These are phyloP conservation scores for Drosophila kanapiae DNA, from an alignment of 1,140 invertebrate species.

Conservation along the genomic window DNA sequence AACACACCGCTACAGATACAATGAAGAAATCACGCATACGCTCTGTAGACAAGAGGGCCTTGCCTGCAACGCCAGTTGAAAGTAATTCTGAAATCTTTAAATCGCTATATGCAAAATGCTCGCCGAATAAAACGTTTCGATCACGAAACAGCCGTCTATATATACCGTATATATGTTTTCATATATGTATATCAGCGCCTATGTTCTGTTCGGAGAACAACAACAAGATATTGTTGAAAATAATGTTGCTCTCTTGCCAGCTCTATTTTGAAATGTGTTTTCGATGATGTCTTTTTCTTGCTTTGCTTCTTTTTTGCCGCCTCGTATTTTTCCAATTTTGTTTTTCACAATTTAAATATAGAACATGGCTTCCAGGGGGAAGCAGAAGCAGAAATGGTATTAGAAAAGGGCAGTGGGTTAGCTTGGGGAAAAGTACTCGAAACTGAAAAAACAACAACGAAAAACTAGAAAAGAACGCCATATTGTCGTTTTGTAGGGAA, in stretches of 20 bases:
- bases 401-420: conserved; percentile 36
- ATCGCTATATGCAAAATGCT: conserved; percentile 24
- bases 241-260: conserved; percentile 22
- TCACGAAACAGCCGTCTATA: conserved; percentile 45
- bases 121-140: conserved; percentile 50
- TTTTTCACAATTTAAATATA: conserved; percentile 67
- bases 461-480: background rate
- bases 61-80: conserved; percentile 58
- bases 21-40: conserved; percentile 18
- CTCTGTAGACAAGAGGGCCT: conserved; percentile 14
- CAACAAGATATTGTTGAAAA: conserved; percentile 50
- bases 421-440: background rate
- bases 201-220: conserved; percentile 42
- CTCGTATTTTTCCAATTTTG: conserved; percentile 36
- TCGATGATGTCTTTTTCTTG: conserved; percentile 33
- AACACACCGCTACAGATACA: conserved; percentile 14
- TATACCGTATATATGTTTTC: conserved; percentile 30
- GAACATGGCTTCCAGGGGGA: conserved; percentile 43
- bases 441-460: background rate
- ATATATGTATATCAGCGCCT: conserved; percentile 9
- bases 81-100: conserved; percentile 40
- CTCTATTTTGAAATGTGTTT: conserved; percentile 52
- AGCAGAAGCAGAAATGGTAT: background rate
- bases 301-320: conserved; percentile 17
- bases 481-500: conserved; percentile 28